Conservation (phyloP, 1,140 invertebrate genomes). For the Drosophila malerkotliana region DNA sequence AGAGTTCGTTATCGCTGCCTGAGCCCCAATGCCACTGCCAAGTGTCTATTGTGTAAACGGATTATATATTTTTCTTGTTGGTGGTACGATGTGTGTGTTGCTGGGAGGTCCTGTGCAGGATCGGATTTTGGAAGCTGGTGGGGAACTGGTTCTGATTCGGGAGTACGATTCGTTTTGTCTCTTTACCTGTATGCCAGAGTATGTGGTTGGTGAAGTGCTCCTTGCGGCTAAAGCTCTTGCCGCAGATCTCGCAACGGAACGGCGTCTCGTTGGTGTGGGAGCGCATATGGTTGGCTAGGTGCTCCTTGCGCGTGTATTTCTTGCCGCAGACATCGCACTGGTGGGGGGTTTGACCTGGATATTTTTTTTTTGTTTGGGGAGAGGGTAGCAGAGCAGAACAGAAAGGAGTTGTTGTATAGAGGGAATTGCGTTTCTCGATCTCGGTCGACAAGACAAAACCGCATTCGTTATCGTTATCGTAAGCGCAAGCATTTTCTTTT, state of each 20-base stretch:
- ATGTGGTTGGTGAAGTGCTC: constrained; percentile 94
- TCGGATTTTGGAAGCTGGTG: not conserved
- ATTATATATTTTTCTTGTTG: not conserved
- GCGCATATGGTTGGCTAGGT: constrained; percentile 92
- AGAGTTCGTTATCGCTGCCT: constrained; percentile 66
- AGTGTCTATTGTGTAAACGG: constrained; percentile 20
- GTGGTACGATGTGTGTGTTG: constrained; percentile 4
- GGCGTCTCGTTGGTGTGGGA: constrained; percentile 92
- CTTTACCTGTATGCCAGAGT: constrained; percentile 90
- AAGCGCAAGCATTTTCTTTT: constrained; percentile 67
- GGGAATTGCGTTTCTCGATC: constrained; percentile 36
- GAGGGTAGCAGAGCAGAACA: constrained; percentile 34
- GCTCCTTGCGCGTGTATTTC: constrained; percentile 93
- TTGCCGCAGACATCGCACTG: constrained; percentile 87
- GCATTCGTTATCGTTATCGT: constrained; percentile 46
- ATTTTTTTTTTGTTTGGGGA: constrained; percentile 22
- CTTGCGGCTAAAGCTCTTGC: constrained; percentile 93
- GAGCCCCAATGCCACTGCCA: constrained; percentile 41
- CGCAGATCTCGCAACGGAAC: constrained; percentile 92
- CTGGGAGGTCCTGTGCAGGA: constrained; percentile 10
- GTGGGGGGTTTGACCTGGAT: constrained; percentile 82
- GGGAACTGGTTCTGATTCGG: not conserved
- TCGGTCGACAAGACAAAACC: constrained; percentile 46
- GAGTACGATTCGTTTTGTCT: constrained; percentile 62
- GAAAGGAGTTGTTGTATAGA: constrained; percentile 44